Conservation (phyloP, 35 echinoderm and acorn worm species). For the Anneissia japonica region DNA sequence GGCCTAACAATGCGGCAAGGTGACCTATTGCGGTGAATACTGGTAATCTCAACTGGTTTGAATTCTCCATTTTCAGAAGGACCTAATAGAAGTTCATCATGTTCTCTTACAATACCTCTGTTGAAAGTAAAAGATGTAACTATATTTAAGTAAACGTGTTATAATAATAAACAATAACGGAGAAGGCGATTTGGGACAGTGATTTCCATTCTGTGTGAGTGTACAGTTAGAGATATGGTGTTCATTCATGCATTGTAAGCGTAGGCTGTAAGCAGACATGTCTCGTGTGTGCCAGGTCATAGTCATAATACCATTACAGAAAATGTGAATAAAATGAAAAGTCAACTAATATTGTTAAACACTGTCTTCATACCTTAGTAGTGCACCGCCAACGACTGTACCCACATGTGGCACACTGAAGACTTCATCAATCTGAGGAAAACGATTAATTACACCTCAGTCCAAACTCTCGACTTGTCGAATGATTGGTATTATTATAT, state of each 20-base stretch:
- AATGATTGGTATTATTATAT: not conserved
- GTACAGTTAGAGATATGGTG: not conserved
- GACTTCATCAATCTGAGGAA: constrained; percentile 88
- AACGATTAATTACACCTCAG: not conserved
- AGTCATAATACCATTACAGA: not conserved
- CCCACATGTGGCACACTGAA: constrained; percentile 97
- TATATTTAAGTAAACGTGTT: not conserved
- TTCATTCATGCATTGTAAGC: not conserved
- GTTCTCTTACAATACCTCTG: constrained; percentile 77
- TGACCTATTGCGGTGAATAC: constrained; percentile 89
- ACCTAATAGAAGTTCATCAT: constrained; percentile 69
- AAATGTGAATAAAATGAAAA: not conserved
- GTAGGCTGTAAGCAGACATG: not conserved
- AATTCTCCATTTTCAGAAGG: constrained; percentile 76
- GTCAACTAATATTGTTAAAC: not conserved
- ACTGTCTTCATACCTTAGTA: constrained; percentile 54
- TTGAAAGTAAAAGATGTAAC: not conserved
- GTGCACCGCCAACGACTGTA: constrained; percentile 78
- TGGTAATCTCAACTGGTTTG: constrained; percentile 59
- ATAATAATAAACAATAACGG: not conserved
- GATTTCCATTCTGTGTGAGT: not conserved
- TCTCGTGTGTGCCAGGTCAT: not conserved
- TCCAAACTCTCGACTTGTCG: not conserved
- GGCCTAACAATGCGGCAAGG: constrained; percentile 80
- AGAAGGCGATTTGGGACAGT: not conserved